These are phyloP conservation scores for Meloe dianella DNA, from an alignment of 2,888 invertebrate species.

Conservation along the genomic window DNA sequence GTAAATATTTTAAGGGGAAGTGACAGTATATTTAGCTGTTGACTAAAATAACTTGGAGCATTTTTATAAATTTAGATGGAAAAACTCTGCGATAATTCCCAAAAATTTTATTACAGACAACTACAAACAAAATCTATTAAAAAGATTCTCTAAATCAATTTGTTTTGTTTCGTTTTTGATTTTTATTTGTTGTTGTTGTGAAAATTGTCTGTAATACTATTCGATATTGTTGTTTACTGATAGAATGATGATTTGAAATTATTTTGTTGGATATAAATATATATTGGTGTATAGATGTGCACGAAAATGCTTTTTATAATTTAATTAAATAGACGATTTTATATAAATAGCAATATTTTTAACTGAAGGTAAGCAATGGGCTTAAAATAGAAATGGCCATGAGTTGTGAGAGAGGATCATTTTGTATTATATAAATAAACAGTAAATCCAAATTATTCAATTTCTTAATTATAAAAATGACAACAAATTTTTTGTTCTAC, in stretches of 20 bases:
- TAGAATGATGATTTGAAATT: no score
- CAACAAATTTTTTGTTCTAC: slow-evolving; percentile 13
- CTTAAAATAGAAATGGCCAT: slow-evolving; percentile 51
- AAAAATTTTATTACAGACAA: slow-evolving; percentile 17
- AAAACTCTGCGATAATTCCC: slow-evolving; percentile 23
- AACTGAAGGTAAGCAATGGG: slow-evolving; percentile 47
- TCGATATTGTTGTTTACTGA: no score
- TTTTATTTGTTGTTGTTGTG: no score
- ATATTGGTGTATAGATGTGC: no score
- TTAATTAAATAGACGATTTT: neutral
- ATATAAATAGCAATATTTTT: slow-evolving; percentile 44
- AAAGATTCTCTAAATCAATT: neutral
- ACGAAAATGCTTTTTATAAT: neutral
- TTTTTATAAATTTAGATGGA: slow-evolving; percentile 30
- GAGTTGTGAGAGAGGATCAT: slow-evolving; percentile 47
- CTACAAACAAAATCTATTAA: neutral
- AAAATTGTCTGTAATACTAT: no score
- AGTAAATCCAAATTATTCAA: slow-evolving; percentile 23
- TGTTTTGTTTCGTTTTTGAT: no score
- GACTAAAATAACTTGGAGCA: slow-evolving; percentile 30
- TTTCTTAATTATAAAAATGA: slow-evolving; percentile 22
- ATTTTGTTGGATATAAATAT: no score
- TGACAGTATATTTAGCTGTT: slow-evolving; percentile 33
- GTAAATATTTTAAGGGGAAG: slow-evolving; percentile 27
- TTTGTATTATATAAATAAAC: slow-evolving; percentile 50